phyloP scores from a whole-genome alignment of 2,113 vertebrate species.

The Corythornis vintsioides region DNA sequence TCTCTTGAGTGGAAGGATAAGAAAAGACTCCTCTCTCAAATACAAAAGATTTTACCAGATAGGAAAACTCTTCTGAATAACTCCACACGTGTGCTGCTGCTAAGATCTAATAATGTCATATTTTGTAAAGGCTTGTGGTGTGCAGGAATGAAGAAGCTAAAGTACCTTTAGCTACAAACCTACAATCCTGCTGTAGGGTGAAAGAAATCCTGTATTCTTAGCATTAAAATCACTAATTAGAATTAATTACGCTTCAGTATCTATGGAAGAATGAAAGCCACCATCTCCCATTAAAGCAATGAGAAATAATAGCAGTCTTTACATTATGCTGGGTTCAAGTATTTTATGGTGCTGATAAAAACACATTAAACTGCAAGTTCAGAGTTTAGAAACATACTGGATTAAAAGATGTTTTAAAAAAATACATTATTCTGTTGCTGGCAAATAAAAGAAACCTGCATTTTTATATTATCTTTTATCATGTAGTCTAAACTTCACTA shows the following conservation, averaged over 20 bases:
- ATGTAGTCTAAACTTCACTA: background rate
- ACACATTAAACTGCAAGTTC: background rate
- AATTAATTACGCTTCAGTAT: background rate
- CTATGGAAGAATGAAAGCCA: background rate
- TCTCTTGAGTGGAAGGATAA: background rate
- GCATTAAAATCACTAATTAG: background rate
- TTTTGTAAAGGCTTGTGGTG: background rate
- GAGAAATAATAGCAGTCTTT: background rate
- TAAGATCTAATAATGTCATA: background rate
- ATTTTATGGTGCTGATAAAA: background rate
- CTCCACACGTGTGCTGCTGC: background rate
- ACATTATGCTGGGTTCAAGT: background rate
- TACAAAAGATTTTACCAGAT: background rate
- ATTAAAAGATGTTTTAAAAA: background rate
- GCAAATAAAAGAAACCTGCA: background rate
- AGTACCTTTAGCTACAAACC: background rate
- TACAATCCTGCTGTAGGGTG: background rate
- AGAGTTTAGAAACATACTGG: background rate
- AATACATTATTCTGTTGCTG: background rate
- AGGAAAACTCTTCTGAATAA: background rate
- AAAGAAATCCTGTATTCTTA: background rate
- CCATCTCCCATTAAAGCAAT: background rate
- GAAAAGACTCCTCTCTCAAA: background rate
- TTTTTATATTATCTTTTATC: background rate
- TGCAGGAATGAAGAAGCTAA: background rate